Percentiles rank a stretch among this genome's conserved stretches.
These are phyloP conservation scores for Sinohyriopsis cumingii DNA, from an alignment of 2,888 invertebrate species.

Conservation along the genomic window DNA sequence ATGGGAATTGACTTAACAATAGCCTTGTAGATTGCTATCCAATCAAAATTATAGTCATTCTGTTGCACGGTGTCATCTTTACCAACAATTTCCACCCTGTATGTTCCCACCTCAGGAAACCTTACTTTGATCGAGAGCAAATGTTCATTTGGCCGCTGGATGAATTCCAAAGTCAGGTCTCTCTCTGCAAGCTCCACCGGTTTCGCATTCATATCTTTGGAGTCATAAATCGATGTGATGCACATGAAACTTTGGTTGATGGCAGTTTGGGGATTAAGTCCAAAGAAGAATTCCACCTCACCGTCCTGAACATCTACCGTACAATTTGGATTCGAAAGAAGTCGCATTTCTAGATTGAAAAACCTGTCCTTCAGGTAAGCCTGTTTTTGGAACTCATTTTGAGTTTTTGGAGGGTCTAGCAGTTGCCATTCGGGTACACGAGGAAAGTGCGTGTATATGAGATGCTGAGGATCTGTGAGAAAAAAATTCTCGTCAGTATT, in stretches of 20 bases:
- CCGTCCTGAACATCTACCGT: conserved; percentile 51
- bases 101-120: conserved; percentile 56
- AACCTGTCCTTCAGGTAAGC: conserved; percentile 65
- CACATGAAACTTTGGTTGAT: conserved; percentile 50
- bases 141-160: conserved; percentile 50
- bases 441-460: conserved; percentile 63
- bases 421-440: conserved; percentile 61
- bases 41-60: conserved; percentile 51
- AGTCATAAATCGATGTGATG: conserved; percentile 48
- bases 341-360: conserved; percentile 57
- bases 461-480: conserved; percentile 62
- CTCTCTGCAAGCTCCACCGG: conserved; percentile 40
- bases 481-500: conserved; percentile 65
- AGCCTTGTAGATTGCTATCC: conserved; percentile 56
- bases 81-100: conserved; percentile 64
- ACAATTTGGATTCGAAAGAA: conserved; percentile 51
- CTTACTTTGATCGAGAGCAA: conserved; percentile 47
- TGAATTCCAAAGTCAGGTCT: conserved; percentile 49
- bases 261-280: conserved; percentile 45
- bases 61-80: conserved; percentile 48
- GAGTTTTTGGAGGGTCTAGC: conserved; percentile 43
- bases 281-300: conserved; percentile 57
- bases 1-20: conserved; percentile 39
- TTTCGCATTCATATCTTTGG: conserved; percentile 24
- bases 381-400: conserved; percentile 56